Evolutionary conservation across 2,888 invertebrate species (phyloP), one percentile per base, ranked within the genome.

Genomic region (Pseudococcus viburni): DNA sequence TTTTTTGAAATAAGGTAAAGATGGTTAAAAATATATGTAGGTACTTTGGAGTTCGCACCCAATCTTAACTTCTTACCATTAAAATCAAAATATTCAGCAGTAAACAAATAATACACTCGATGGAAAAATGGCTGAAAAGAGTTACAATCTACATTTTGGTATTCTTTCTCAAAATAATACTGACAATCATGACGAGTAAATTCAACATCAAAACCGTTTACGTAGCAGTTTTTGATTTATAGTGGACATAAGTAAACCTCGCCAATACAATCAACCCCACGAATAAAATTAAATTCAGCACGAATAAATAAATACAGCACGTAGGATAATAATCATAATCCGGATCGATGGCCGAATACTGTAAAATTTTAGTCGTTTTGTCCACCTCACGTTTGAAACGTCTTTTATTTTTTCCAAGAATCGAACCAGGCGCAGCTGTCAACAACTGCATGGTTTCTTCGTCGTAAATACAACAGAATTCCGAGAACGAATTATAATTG

Each of bases 251-350:
- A 9, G 80, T 83, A 19, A 83, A 83, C 5, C 22, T 46, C 0
- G 46, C 6, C 46, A 83, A n/a, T n/a, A 46, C 46, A 2, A 46
- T 3, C 9, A 83, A 0, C 1, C 80, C 80, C 19, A 46, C 46
- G 6, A 46, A n/a, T 17, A 83, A 46, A 3, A 83, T 19, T 17
- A 46, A 19, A 19, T 83, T 83, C 15, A 83, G 46, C 19, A 83
- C 22, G 9, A 83, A 83, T 19, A 83, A 83, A 19, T 19, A 83
- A 46, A 46, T n/a, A 33, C 80, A 83, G 46, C 80, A 83, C 11
- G 2, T 46, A 0, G 80, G 80, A 33, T 83, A 46, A 17, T 19
- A 83, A 11, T 83, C 33, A 0, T 46, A 17, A 17, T 46, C 11
- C 0, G 80, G 80, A 0, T 73, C 68, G 5, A 73, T 33, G 4